These are phyloP conservation scores for Tetragnatha versicolor DNA, from an alignment of 1,140 invertebrate genomes.

Conservation along the genomic window DNA sequence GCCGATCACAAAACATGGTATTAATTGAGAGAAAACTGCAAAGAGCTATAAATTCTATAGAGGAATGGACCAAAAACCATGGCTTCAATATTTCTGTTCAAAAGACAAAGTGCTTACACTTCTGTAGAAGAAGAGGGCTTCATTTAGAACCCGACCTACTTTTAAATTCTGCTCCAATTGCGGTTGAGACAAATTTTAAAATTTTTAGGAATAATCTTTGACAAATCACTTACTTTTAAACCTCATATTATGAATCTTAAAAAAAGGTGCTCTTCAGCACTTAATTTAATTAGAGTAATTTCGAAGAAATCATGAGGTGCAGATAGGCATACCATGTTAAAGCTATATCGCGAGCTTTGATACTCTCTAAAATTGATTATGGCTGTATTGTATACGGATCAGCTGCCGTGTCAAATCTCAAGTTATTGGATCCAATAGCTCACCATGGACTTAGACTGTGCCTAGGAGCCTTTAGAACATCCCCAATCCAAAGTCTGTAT, in stretches of 20 bases:
- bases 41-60: not conserved
- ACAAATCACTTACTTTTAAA: not conserved
- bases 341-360: conserved; percentile 35
- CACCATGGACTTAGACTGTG: too few species aligned
- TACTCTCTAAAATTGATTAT: conserved; percentile 48
- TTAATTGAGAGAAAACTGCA: not conserved
- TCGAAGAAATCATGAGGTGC: not conserved
- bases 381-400: too few species aligned
- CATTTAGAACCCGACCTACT: not conserved
- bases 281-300: not conserved
- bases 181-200: not conserved
- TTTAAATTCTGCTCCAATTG: not conserved
- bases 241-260: not conserved
- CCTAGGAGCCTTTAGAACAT: too few species aligned
- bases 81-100: not conserved
- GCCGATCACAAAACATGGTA: not conserved
- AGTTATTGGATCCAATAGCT: too few species aligned
- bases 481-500: too few species aligned
- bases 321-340: not conserved
- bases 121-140: not conserved
- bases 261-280: not conserved
- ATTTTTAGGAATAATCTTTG: not conserved
- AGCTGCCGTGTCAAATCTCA: too few species aligned
- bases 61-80: not conserved
- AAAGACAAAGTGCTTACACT: not conserved